A percentile compares a stretch with the other conserved stretches of the same genome.
Evolutionary conservation across 2,113 vertebrate genomes (phyloP).

Genomic region (Protobothrops mucrosquamatus): DNA sequence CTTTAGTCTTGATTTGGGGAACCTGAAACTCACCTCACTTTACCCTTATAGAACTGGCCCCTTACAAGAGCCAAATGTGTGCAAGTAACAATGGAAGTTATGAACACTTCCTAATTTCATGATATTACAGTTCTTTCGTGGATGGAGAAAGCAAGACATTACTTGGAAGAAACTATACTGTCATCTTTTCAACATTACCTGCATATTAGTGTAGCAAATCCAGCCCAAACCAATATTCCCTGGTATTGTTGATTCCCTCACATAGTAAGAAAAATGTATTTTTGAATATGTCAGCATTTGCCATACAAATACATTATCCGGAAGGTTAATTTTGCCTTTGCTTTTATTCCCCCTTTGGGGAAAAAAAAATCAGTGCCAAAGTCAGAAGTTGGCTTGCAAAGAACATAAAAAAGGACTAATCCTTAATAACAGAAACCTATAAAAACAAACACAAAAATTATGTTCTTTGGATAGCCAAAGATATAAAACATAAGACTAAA

Average conservation of each 20-base stretch:
- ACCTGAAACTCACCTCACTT: neutral
- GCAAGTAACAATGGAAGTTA: neutral
- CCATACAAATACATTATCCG: neutral
- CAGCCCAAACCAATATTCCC: neutral
- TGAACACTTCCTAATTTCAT: neutral
- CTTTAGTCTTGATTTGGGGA: neutral
- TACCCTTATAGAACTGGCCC: neutral
- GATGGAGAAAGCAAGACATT: neutral
- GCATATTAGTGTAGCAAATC: neutral
- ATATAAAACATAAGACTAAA: neutral
- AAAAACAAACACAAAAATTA: neutral
- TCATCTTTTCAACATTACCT: neutral
- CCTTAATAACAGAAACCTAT: neutral
- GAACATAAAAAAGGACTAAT: neutral
- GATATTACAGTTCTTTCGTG: neutral
- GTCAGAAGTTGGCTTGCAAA: neutral
- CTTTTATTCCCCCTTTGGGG: neutral
- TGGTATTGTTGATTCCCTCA: neutral
- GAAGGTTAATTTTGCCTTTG: neutral
- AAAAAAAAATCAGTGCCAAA: neutral
- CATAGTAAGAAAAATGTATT: neutral
- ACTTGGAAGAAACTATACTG: neutral
- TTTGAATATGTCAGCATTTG: neutral
- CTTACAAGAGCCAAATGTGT: neutral
- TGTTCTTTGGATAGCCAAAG: neutral